Evolutionary conservation across 2,113 vertebrate species (phyloP), one percentile per base, ranked within the genome.

Genomic region (Pungitius pungitius): DNA sequence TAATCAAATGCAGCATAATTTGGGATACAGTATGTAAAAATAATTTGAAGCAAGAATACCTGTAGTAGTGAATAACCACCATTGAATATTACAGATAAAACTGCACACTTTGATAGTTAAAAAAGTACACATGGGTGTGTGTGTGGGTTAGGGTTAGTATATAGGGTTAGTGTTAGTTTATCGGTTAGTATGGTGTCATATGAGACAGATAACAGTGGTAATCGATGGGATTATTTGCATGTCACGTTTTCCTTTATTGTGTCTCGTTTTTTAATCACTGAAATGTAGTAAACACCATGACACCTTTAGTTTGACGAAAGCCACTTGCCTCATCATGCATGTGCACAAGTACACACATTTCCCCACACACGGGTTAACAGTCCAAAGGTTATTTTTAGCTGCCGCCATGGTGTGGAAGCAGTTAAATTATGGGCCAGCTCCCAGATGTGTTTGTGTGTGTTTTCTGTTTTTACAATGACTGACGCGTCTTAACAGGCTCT

Each of bases 401-500:
- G 88, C 83, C 62, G 86, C 91, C 87, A 91, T 90, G 81, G 90
- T 93, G 93, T 92, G 92, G 86, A 92, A 91, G 80, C 85, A 83
- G 81, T 84, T 92, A 92, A 92, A 92, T 92, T 85, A 89, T 80
- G 59, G 74, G 81, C 83, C 87, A 87, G 82, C 69, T 91, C 90
- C 85, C 83, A 77, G 82, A 80, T 90, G 30, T 30, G 30, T 30
- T 61, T 42, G 65, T 77, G 84, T 84, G 85, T 86, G 83, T 87
- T 88, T 94, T 88, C 78, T 85, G 83, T 89, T 90, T 93, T 89
- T 86, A 91, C 82, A 87, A 67, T 51, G 51, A 84, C 77, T 89
- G 89, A 89, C 86, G 86, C 88, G 95, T 95, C 90, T 96, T 96
- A 96, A 89, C 94, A 90, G 86, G 90, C 91, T 89, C 94, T 84